Evolutionary conservation across 2,888 invertebrate species (phyloP), one percentile per base, ranked within the genome.

Genomic region (Hanleya hanleyi): DNA sequence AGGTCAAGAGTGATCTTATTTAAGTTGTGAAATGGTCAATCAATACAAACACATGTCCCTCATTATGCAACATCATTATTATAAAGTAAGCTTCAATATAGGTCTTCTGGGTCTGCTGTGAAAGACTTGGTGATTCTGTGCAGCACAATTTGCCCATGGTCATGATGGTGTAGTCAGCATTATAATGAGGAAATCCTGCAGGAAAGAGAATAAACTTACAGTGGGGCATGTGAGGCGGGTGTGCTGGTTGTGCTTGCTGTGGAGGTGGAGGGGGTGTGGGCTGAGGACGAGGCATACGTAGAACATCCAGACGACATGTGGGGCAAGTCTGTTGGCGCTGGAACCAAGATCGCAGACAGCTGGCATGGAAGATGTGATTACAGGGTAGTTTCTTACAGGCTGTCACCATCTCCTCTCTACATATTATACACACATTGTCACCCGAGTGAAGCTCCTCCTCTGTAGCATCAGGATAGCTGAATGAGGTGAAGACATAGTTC

Each of bases 281-380:
- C 86, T 87, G 80, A 66, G 79, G 80, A 32, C 75, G 74, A 33
- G 77, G 79, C 82, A 82, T 82, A 12, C 92, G 91, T 67, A 94
- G 89, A 69, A 94, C 97, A 91, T 99, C 98, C 79, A 98, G 93
- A 18, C 98, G 94, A 90, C 99, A 99, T 4, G 99, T 99, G 0
- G 99, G 99, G 89, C 99, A 99, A 4, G 99, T 99, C 92, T 99
- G 99, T 90, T 99, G 99, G 9, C 99, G 94, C 92, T 99, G 99
- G 92, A 99, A 99, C 99, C 99, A 99, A 49, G 98, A 97, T 66
- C 99, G 94, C 70, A 99, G 93, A 91, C 99, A 99, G 70, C 96
- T 95, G 62, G 98, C 96, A 92, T 99, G 99, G 93, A 99, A 99
- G 87, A 99, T 99, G 91, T 99, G 99, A 90, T 97, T 97, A 92